Percentiles rank a stretch among this genome's conserved stretches.
Conservation (phyloP, 2,113 vertebrate species). For the Heterotilapia buettikoferi region DNA sequence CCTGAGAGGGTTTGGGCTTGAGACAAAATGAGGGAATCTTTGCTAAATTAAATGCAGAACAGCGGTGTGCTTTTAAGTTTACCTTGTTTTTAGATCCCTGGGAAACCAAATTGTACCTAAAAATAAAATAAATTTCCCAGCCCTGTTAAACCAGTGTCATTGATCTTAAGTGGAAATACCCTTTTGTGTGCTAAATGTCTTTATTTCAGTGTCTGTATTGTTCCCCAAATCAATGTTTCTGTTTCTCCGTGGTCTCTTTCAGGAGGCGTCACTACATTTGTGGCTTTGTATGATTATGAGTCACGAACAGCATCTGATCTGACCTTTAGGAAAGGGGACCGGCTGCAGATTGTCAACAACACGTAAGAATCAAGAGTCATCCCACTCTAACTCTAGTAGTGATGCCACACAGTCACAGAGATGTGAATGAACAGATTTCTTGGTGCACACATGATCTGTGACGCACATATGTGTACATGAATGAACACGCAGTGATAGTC, state of each 20-base stretch:
- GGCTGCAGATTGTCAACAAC: constrained; percentile 96
- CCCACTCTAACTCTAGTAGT: neutral
- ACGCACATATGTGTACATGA: neutral
- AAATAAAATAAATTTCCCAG: neutral
- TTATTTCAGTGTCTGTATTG: neutral
- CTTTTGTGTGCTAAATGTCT: neutral
- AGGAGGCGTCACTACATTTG: constrained; percentile 97
- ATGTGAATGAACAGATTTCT: constrained; percentile 10
- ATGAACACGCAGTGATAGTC: neutral
- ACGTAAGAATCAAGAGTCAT: constrained; percentile 80
- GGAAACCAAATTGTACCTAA: neutral
- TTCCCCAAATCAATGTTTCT: neutral
- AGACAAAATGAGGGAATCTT: neutral
- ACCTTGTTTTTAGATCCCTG: neutral
- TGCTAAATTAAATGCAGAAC: neutral
- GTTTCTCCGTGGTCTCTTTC: constrained; percentile 16
- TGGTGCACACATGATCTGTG: neutral
- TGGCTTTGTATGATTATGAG: constrained; percentile 96
- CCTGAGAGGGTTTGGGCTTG: neutral
- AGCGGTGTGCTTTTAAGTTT: neutral
- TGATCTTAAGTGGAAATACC: neutral
- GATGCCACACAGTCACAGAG: neutral
- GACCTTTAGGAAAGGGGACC: constrained; percentile 94
- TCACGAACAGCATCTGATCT: constrained; percentile 90
- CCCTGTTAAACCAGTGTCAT: neutral